Conservation (phyloP, 2,888 invertebrate species). For the Zaprionus obscuricornis region DNA sequence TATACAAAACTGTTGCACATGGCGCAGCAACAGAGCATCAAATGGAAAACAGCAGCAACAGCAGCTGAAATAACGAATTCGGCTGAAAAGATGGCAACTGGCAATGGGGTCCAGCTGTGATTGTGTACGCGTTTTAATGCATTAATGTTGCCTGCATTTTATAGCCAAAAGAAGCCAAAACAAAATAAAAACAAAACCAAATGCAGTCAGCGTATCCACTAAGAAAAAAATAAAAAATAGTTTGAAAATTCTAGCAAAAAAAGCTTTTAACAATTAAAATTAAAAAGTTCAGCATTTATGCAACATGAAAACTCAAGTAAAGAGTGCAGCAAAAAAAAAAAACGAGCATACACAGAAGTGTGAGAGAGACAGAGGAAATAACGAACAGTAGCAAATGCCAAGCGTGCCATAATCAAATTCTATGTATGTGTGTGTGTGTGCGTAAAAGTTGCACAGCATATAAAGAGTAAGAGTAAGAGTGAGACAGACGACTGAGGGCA, state of each 20-base stretch:
- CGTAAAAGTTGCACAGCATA: slow-evolving; percentile 55
- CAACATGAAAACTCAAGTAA: slow-evolving; percentile 37
- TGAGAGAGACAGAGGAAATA: no score
- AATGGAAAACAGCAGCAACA: slow-evolving; percentile 36
- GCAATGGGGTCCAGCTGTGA: slow-evolving; percentile 33
- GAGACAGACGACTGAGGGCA: neutral
- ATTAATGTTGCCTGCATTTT: slow-evolving; percentile 67
- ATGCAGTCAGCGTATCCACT: slow-evolving; percentile 38
- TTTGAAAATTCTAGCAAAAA: slow-evolving; percentile 52
- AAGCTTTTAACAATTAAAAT: slow-evolving; percentile 79
- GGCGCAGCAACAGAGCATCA: slow-evolving; percentile 47
- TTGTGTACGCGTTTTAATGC: slow-evolving; percentile 65
- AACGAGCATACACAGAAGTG: slow-evolving; percentile 20
- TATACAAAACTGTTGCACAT: slow-evolving; percentile 66
- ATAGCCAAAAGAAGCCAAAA: slow-evolving; percentile 37
- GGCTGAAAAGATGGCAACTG: neutral
- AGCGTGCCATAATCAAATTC: slow-evolving; percentile 66
- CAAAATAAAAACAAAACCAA: slow-evolving; percentile 1
- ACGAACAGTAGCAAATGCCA: slow-evolving; percentile 46
- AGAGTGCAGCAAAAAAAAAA: slow-evolving; percentile 15
- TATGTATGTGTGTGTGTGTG: slow-evolving; percentile 32
- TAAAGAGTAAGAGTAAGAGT: neutral
- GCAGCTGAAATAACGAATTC: slow-evolving; percentile 11
- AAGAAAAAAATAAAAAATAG: neutral
- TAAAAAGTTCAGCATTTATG: slow-evolving; percentile 77